Evolutionary conservation across 2,797 vertebrate species (phyloP).

Genomic region (Odontamblyopus lacepedii): DNA sequence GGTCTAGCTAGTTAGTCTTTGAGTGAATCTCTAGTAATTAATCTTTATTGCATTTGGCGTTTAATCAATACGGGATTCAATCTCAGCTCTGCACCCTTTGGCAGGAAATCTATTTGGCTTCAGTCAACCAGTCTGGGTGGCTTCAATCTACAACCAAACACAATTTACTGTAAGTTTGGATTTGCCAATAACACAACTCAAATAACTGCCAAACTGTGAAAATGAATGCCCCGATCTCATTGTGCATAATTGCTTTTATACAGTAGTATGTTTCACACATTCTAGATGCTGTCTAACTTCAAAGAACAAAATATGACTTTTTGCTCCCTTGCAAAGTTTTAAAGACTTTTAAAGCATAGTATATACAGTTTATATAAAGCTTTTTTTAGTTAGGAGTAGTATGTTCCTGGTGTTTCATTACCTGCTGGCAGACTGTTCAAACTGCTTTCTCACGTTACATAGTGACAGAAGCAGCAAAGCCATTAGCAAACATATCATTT

Average conservation of each 20-base stretch:
- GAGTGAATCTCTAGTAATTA: constrained; percentile 71
- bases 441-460: neutral
- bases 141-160: constrained; percentile 47
- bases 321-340: neutral
- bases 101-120: constrained; percentile 72
- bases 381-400: neutral
- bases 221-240: neutral
- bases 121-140: constrained; percentile 56
- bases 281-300: neutral
- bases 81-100: constrained; percentile 67
- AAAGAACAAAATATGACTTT: neutral
- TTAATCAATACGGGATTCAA: constrained; percentile 73
- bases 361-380: neutral
- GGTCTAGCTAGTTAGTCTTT: constrained; percentile 56
- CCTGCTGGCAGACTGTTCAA: neutral
- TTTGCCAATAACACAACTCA: constrained; percentile 11
- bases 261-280: neutral
- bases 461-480: neutral
- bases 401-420: neutral
- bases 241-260: neutral
- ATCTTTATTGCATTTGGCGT: constrained; percentile 73
- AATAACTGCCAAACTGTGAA: neutral
- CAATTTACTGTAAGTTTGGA: constrained; percentile 28
- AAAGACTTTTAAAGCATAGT: neutral
- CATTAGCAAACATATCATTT: neutral